Evolutionary conservation across 2,113 vertebrate genomes (phyloP).

Genomic region (Empidonax alnorum): DNA sequence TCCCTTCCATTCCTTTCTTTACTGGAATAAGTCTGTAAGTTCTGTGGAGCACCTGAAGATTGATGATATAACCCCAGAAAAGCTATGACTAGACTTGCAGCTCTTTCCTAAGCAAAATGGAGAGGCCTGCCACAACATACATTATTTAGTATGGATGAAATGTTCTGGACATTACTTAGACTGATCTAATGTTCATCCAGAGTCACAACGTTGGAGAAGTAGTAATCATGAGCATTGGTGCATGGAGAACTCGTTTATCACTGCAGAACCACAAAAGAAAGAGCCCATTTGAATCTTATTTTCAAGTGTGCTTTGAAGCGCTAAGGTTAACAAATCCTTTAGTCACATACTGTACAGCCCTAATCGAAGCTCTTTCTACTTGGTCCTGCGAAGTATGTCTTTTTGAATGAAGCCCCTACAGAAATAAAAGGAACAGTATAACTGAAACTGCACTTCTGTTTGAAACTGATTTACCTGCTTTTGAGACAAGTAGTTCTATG

Average conservation of each 20-base stretch:
- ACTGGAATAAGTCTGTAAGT: not conserved
- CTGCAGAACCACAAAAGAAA: constrained; percentile 65
- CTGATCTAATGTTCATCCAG: constrained; percentile 53
- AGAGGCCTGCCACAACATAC: not conserved
- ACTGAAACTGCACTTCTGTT: constrained; percentile 11
- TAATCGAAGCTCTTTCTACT: constrained; percentile 42
- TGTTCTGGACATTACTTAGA: constrained; percentile 54
- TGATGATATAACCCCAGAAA: not conserved
- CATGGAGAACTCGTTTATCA: constrained; percentile 71
- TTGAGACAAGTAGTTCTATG: not conserved
- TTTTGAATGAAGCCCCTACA: constrained; percentile 51
- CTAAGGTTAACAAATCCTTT: constrained; percentile 61
- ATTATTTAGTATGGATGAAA: constrained; percentile 61
- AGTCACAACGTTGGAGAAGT: constrained; percentile 30
- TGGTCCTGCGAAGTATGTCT: not conserved
- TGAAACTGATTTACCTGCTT: constrained; percentile 38
- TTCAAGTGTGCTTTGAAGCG: constrained; percentile 65
- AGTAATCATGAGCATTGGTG: constrained; percentile 63
- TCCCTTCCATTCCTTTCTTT: not conserved
- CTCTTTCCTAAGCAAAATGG: constrained; percentile 18
- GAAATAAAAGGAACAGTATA: constrained; percentile 49
- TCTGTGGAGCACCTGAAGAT: not conserved
- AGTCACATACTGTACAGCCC: constrained; percentile 28
- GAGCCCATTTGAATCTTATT: constrained; percentile 66
- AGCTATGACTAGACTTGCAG: not conserved